phyloP scores from a whole-genome alignment of 2,113 vertebrate species.

The Nymphicus hollandicus region DNA sequence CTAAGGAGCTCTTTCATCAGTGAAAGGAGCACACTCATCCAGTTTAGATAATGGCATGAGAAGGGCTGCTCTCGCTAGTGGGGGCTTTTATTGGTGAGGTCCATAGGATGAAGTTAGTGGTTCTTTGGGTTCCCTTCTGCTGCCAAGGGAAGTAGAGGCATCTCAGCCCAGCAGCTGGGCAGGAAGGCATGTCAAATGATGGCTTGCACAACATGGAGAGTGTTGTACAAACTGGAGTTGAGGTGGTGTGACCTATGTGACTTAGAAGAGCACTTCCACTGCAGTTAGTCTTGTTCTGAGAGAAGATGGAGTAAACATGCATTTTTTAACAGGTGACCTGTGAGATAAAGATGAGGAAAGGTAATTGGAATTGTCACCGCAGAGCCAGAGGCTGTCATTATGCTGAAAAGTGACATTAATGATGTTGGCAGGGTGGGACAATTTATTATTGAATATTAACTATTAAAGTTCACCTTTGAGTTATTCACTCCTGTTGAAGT shows the following conservation, averaged over 20 bases:
- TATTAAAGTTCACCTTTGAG: neutral
- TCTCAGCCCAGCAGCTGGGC: accelerated
- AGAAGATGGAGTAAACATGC: neutral
- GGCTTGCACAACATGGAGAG: neutral
- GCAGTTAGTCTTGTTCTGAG: neutral
- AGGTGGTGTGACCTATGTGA: neutral
- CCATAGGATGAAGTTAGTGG: neutral
- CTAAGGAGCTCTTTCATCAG: neutral
- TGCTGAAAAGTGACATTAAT: neutral
- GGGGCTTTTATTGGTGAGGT: neutral
- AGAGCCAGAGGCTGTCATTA: neutral
- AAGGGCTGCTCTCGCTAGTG: neutral
- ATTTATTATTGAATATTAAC: neutral
- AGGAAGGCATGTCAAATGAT: neutral
- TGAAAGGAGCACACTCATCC: neutral
- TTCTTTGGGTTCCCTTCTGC: neutral
- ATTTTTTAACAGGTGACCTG: conserved; percentile 4
- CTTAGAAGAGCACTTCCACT: neutral
- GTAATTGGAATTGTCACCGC: neutral
- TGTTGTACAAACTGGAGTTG: neutral
- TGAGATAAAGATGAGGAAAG: neutral
- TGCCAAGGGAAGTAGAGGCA: neutral
- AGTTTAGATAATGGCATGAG: neutral
- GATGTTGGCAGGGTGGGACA: neutral
- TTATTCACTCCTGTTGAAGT: neutral